Evolutionary conservation across 2,888 invertebrate species (phyloP), one percentile per base, ranked within the genome.

Genomic region (Pyralis farinalis): DNA sequence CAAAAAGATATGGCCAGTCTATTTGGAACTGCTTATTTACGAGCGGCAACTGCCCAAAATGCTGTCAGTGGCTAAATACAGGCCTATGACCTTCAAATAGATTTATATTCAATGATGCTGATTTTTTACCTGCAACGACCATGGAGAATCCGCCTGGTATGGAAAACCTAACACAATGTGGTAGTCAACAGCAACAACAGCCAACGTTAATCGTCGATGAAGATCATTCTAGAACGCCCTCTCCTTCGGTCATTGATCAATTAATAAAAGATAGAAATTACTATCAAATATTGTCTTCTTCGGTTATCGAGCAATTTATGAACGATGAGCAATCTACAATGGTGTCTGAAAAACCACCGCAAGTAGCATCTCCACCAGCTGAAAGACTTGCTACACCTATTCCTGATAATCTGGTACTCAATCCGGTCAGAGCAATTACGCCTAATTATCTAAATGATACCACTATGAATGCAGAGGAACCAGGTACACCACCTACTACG

Each of bases 211-310:
- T 16, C 16, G 16, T 16, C 16, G 16, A 16, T 16, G 16, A 16
- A 16, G 16, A 16, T 16, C 16, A 16, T 16, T 30, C 30, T 12
- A 37, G 37, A 31, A 37, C 37, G 30, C 37, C 37, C 11, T 37
- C 31, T 37, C 37, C 37, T 37, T 37, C 37, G 30, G 20, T 37
- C 29, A 37, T 37, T 29, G 37, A 37, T 29, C 37, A 37, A 37
- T 37, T 37, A 37, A 30, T 37, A 31, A 37, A 21, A 37, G 29
- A 37, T 30, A 16, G 37, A 30, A 37, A 37, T 30, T 30, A 30
- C 22, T 37, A 30, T 20, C 12, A 37, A 21, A 10, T 37, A 29
- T 37, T 29, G 30, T 22, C 37, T 31, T 37, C 37, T 37, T 37
- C 37, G 21, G 30, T 37, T 37, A 37, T 31, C 37, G 37, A 37